Percentiles rank a stretch among this genome's conserved stretches.
Conservation (phyloP, 2,888 invertebrate species). For the Apamea crenata region DNA sequence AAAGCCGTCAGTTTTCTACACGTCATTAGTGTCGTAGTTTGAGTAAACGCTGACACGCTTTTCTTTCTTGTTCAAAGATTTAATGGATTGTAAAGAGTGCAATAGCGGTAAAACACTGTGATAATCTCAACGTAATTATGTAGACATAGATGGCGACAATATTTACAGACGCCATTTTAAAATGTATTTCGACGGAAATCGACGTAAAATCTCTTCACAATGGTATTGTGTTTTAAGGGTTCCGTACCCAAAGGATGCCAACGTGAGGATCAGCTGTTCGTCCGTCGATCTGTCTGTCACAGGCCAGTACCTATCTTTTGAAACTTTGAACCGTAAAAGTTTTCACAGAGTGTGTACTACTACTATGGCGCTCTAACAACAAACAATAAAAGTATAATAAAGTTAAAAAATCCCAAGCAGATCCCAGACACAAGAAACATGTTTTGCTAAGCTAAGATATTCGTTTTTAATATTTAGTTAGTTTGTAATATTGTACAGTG, state of each 20-base stretch:
- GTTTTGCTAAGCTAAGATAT: too few species aligned
- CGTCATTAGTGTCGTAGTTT: background rate
- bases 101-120: slow-evolving; percentile 77
- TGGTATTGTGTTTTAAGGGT: slow-evolving; percentile 39
- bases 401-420: background rate
- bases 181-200: slow-evolving; percentile 65
- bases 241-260: background rate
- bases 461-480: background rate
- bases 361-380: background rate
- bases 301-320: background rate
- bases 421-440: background rate
- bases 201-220: slow-evolving; percentile 54
- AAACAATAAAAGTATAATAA: background rate
- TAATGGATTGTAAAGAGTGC: slow-evolving; percentile 84
- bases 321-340: background rate
- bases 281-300: background rate
- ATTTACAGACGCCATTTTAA: slow-evolving; percentile 69
- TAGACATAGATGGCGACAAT: slow-evolving; percentile 64
- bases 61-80: slow-evolving; percentile 79
- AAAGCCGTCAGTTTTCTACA: background rate
- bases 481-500: background rate
- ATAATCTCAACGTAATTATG: slow-evolving; percentile 71
- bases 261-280: background rate
- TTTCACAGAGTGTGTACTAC: background rate
- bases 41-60: slow-evolving; percentile 50